These are phyloP conservation scores for Corvus hawaiiensis DNA, from an alignment of 2,113 vertebrate genomes.

Conservation along the genomic window DNA sequence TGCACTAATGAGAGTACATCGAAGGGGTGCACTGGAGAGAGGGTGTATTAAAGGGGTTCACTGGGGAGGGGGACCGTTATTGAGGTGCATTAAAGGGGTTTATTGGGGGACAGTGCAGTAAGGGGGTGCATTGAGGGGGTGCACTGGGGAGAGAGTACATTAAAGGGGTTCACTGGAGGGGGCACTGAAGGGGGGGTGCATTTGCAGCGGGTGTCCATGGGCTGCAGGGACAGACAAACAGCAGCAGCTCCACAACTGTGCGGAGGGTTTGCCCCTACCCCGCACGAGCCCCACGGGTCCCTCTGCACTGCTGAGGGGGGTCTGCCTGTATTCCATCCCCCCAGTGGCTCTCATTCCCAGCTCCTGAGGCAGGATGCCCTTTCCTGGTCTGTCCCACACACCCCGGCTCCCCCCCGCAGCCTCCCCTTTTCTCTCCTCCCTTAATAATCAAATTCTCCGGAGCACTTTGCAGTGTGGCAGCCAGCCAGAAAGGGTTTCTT, in stretches of 20 bases:
- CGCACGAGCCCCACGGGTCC: neutral
- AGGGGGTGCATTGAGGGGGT: neutral
- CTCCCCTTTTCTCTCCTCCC: constrained; percentile 40
- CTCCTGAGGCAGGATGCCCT: neutral
- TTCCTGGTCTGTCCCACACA: constrained; percentile 32
- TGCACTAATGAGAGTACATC: neutral
- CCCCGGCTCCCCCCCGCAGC: neutral
- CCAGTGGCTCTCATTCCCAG: neutral
- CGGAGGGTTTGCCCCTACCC: neutral
- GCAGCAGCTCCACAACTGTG: neutral
- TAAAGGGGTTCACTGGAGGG: neutral
- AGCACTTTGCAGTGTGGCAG: constrained; percentile 76
- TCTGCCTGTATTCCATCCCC: neutral
- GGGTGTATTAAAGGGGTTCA: neutral
- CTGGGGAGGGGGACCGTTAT: neutral
- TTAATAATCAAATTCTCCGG: constrained; percentile 71
- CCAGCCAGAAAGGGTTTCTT: constrained; percentile 73
- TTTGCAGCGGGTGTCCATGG: rapidly evolving
- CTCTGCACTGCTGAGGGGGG: neutral
- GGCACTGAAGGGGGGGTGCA: too few species aligned
- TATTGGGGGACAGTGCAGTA: neutral
- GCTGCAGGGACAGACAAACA: neutral
- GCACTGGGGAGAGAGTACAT: neutral
- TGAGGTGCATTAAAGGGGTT: neutral
- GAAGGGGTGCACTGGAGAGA: neutral